phyloP scores from a whole-genome alignment of 2,797 vertebrate genomes.

The Argya squamiceps region DNA sequence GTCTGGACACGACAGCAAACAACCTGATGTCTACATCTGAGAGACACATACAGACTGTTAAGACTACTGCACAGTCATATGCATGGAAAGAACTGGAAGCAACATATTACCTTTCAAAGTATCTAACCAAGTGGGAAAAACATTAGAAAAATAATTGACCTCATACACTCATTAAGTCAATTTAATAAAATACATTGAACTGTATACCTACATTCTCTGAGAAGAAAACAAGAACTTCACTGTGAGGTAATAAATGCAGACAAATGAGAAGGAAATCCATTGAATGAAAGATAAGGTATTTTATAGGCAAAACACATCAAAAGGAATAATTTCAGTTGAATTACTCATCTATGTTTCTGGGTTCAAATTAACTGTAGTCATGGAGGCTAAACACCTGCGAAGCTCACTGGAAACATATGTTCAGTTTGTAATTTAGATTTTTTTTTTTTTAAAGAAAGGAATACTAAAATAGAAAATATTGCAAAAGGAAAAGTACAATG shows the following conservation, averaged over 20 bases:
- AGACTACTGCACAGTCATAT: not conserved
- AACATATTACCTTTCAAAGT: not conserved
- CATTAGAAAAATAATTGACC: not conserved
- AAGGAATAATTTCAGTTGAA: not conserved
- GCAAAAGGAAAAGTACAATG: not conserved
- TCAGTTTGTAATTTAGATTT: not conserved
- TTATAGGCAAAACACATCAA: not conserved
- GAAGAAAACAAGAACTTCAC: not conserved
- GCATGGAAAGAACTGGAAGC: not conserved
- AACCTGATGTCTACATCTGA: not conserved
- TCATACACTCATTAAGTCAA: not conserved
- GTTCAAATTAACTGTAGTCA: not conserved
- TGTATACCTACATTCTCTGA: not conserved
- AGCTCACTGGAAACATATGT: not conserved
- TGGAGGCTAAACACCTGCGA: not conserved
- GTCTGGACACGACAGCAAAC: not conserved
- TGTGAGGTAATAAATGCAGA: not conserved
- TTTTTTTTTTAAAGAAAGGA: not conserved
- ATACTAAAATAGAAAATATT: not conserved
- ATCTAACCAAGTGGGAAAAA: not conserved
- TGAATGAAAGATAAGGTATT: not conserved
- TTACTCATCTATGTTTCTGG: not conserved
- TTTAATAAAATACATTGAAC: not conserved
- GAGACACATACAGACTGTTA: not conserved
- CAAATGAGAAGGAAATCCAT: not conserved